Conservation (phyloP, 2,113 vertebrate genomes). For the Polyodon spathula region DNA sequence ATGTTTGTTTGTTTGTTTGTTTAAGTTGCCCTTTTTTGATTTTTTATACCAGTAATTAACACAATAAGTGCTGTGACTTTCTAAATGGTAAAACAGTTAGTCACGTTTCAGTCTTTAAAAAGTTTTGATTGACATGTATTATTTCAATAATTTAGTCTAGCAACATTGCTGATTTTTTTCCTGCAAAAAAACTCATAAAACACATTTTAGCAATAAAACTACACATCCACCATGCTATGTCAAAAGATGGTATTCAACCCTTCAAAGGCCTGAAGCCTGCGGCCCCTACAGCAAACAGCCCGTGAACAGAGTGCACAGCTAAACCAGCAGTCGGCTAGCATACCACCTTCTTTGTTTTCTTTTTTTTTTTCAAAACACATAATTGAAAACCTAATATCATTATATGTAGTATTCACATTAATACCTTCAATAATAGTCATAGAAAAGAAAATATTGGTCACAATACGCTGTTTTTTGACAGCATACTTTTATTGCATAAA, state of each 20-base stretch:
- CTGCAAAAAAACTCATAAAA: conserved; percentile 3
- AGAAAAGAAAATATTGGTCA: too few species aligned
- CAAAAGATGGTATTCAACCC: conserved; percentile 98
- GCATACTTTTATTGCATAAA: too few species aligned
- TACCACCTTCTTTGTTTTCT: conserved; percentile 51
- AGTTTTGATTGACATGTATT: conserved; percentile 50
- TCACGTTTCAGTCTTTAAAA: conserved; percentile 11
- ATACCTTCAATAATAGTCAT: too few species aligned
- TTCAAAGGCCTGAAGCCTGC: conserved; percentile 98
- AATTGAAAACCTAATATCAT: too few species aligned
- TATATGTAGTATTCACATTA: too few species aligned
- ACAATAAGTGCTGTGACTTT: conserved; percentile 46
- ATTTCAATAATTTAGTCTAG: too few species aligned
- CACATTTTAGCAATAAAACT: conserved; percentile 3
- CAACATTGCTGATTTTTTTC: conserved; percentile 19
- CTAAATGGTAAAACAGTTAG: conserved; percentile 19
- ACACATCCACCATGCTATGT: conserved; percentile 74
- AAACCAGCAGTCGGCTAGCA: conserved; percentile 69
- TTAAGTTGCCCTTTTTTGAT: background rate
- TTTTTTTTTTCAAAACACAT: conserved; percentile 19
- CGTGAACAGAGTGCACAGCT: conserved; percentile 76
- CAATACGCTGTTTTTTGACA: too few species aligned
- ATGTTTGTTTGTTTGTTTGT: conserved; percentile 32
- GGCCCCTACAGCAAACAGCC: conserved; percentile 94
- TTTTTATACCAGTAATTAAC: background rate